Conservation (phyloP, 2,888 invertebrate species). For the Acrocyrtus sp. region DNA sequence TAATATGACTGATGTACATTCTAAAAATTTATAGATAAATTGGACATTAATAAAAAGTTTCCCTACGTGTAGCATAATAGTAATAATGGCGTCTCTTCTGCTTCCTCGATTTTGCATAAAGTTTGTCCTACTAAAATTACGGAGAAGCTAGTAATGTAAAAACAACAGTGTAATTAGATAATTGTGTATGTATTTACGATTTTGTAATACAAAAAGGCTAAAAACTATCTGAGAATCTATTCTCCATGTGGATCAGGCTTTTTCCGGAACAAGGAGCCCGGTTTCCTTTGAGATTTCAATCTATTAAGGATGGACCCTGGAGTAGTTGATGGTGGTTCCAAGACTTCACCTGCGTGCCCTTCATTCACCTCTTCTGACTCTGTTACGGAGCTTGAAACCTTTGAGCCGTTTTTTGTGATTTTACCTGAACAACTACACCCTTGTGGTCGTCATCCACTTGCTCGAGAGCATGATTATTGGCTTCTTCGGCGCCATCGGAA, state of each 20-base stretch:
- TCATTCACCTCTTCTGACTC: constrained; percentile 60
- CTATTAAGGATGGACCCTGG: constrained; percentile 60
- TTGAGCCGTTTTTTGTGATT: not conserved
- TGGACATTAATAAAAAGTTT: too few species aligned
- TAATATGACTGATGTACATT: too few species aligned
- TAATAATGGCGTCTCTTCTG: too few species aligned
- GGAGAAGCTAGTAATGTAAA: too few species aligned
- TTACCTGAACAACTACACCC: constrained; percentile 62
- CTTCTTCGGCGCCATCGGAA: constrained; percentile 41
- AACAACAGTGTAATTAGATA: not conserved
- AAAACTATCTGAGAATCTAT: constrained; percentile 6
- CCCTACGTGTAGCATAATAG: too few species aligned
- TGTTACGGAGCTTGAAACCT: constrained; percentile 61
- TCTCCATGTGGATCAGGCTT: constrained; percentile 53
- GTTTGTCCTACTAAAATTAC: too few species aligned
- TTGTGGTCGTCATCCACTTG: constrained; percentile 56
- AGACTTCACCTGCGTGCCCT: constrained; percentile 37
- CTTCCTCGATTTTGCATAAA: too few species aligned
- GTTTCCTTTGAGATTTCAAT: constrained; percentile 60
- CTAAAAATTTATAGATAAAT: too few species aligned
- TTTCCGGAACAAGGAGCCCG: constrained; percentile 60
- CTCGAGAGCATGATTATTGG: constrained; percentile 44
- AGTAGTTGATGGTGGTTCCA: constrained; percentile 54
- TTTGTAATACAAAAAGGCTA: not conserved
- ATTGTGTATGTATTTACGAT: not conserved